Conservation (phyloP, 2,797 vertebrate species). For the Poecile montanus region DNA sequence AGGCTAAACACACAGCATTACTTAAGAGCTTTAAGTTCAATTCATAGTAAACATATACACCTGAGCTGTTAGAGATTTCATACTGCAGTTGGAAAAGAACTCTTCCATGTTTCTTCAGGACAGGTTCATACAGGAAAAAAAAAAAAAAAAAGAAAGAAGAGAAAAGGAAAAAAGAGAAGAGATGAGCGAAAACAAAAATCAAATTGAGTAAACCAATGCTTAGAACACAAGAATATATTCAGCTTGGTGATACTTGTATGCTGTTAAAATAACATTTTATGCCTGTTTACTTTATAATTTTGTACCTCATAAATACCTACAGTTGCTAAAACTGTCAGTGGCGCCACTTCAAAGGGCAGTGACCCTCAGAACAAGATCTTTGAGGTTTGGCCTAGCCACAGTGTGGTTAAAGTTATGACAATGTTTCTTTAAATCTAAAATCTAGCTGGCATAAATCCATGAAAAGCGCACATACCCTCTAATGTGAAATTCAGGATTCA, state of each 20-base stretch:
- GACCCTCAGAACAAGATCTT: slow-evolving; percentile 26
- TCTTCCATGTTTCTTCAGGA: background rate
- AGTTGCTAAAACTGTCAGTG: slow-evolving; percentile 29
- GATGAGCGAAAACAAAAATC: background rate
- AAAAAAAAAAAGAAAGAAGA: background rate
- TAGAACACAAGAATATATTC: background rate
- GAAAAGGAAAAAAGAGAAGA: background rate
- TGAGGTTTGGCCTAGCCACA: slow-evolving; percentile 34
- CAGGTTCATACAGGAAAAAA: background rate
- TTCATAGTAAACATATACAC: background rate
- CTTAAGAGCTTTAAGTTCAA: background rate
- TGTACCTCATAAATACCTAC: slow-evolving; percentile 50
- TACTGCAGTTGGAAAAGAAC: background rate
- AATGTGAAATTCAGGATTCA: background rate
- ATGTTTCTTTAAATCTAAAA: slow-evolving; percentile 40
- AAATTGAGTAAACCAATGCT: background rate
- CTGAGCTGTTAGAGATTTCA: background rate
- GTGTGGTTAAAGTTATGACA: slow-evolving; percentile 42
- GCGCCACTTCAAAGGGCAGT: slow-evolving; percentile 37
- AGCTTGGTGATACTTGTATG: background rate
- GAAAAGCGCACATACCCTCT: slow-evolving; percentile 1
- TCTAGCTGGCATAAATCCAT: slow-evolving; percentile 29
- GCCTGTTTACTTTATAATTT: slow-evolving; percentile 43
- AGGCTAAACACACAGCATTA: background rate
- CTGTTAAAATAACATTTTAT: slow-evolving; percentile 19